Evolutionary conservation across 2,113 vertebrate genomes (phyloP).

Genomic region (Eubucco bourcierii): DNA sequence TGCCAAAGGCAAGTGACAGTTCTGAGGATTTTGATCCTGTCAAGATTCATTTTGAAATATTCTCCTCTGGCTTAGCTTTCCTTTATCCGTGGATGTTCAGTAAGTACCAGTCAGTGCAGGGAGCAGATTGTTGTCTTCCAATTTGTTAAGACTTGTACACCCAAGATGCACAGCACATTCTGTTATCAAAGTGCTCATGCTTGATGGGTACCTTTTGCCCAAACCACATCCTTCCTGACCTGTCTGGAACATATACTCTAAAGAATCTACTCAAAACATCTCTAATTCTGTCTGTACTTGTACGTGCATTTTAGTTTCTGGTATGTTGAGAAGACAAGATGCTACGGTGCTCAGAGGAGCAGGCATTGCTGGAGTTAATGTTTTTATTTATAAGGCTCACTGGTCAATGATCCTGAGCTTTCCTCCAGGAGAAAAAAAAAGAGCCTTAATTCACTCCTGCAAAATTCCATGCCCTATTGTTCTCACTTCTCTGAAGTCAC

Average conservation of each 20-base stretch:
- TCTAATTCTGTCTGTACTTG: not conserved
- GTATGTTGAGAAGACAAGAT: not conserved
- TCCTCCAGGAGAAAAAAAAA: conserved; percentile 28
- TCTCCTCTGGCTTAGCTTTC: not conserved
- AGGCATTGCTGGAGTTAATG: conserved; percentile 33
- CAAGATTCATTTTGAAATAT: not conserved
- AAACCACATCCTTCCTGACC: not conserved
- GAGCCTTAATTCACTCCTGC: not conserved
- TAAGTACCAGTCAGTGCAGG: fast-evolving
- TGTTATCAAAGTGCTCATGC: not conserved
- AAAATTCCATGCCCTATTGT: conserved; percentile 44
- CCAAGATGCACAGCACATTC: not conserved
- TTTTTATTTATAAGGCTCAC: conserved; percentile 36
- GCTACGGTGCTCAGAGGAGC: not conserved
- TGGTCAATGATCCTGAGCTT: conserved; percentile 26
- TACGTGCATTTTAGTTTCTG: not conserved
- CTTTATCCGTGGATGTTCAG: not conserved
- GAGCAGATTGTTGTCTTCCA: not conserved
- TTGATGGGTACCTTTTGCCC: not conserved
- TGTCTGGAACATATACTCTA: not conserved
- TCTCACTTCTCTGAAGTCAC: conserved; percentile 53
- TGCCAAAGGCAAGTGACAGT: not conserved
- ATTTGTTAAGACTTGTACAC: not conserved
- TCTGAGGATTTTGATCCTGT: not conserved
- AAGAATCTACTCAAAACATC: not conserved